Evolutionary conservation across 2,113 vertebrate genomes (phyloP), one percentile per base, ranked within the genome.

Genomic region (Xiphias gladius): DNA sequence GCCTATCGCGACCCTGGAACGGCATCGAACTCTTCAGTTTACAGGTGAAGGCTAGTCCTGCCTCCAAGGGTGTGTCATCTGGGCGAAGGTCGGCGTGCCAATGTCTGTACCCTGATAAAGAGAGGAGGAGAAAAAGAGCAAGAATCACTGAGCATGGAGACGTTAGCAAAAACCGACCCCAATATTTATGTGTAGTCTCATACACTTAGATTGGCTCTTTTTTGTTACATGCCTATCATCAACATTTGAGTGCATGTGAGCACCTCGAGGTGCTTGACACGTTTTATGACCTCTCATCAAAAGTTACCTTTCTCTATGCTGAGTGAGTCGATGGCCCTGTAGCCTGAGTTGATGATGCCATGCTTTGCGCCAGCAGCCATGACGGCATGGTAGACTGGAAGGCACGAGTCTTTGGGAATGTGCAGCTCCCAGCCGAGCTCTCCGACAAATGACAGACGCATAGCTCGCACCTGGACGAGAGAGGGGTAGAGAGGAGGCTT

Each of bases 391-490:
- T 99, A 99, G 78, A 99, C 97, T 0, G 95, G 94, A 52, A 98
- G 89, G 0, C 97, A 99, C 73, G 97, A 95, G 0, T 74, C 87
- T 89, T 72, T 89, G 55, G 98, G 98, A 57, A 97, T 87, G 32
- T 99, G 98, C 83, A 99, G 95, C 95, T 99, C 98, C 98, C 98
- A 99, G 85, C 98, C 98, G 88, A 99, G 92, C 94, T 99, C 98
- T 0, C 98, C 98, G 0, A 99, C 98, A 0, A 99, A 99, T 0
- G 98, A 98, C 88, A 99, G 78, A 59, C 98, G 94, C 93, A 99
- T 95, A 54, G 97, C 98, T 72, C 98, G 96, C 39, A 99, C 97
- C 10, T 55, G 71, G 41, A 86, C 0, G 14, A 69, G 54, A 64
- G 9, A 43, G 52, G 4, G 7, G 12, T 0, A 57, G 43, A 80